Evolutionary conservation across 53 echinoderm and acorn worm genomes (phyloP), one percentile per base, ranked within the genome.

Genomic region (Crossaster papposus): DNA sequence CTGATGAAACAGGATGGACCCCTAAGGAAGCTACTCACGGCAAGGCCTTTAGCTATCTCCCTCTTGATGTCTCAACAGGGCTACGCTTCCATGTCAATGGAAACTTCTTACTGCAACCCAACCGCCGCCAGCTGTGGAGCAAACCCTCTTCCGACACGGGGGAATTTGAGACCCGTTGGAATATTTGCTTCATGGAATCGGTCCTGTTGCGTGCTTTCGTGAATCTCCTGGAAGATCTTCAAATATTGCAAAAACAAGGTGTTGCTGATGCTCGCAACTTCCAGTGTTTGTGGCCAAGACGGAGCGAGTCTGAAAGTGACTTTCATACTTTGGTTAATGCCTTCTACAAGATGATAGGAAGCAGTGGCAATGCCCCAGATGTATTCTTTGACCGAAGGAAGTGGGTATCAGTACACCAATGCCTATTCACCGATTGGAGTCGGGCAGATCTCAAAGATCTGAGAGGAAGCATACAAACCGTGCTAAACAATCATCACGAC

Each of bases 41-140:
- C 24, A 26, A 81, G 14, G 83, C 91, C 15, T 95, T 91, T 77
- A 93, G 94, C 80, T 94, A 83, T 70, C 89, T 97, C 37, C 95
- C 97, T 32, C 88, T 97, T 2, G 88, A 91, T 71, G 86, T 97
- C 54, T 37, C 78, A 31, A 92, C 89, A 30, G 62, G 86, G 36
- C 64, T 97, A 11, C 95, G 95, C 17, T 90, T 91, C 50, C 97
- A 97, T 80, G 91, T 97, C 79, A 95, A 97, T 86, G 97, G 92
- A 14, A 85, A 88, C 36, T 93, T 93, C 29, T 33, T 88, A 14
- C 82, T 92, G 10, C 92, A 92, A 64, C 92, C 92, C 3, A 92
- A 92, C 65, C 89, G 92, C 18, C 89, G 92, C 12, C 92, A 92
- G 78, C 90, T 93, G 24, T 90, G 93, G 82, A 93, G 90, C 14